Conservation (phyloP, 1,140 invertebrate genomes). For the Teleopsis dalmanni region DNA sequence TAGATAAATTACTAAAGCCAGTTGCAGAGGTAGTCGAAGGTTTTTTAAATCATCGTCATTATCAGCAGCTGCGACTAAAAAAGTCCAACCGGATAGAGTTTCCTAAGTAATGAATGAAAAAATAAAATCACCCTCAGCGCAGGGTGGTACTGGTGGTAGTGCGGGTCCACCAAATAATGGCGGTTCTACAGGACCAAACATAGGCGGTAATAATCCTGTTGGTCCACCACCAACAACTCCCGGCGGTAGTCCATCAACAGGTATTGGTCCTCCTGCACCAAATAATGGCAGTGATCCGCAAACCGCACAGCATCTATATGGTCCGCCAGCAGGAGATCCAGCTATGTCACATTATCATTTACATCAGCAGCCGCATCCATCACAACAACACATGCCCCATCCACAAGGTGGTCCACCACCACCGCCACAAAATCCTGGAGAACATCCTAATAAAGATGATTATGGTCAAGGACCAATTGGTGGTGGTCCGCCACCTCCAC, state of each 20-base stretch:
- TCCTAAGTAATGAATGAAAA: constrained; percentile 36
- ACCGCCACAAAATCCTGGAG: constrained; percentile 26
- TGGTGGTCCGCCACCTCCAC: constrained; percentile 24
- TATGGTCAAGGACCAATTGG: constrained; percentile 24
- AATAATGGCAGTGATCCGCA: constrained; percentile 34
- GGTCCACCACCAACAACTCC: background rate
- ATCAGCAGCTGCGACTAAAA: constrained; percentile 11
- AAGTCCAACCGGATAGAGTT: constrained; percentile 7
- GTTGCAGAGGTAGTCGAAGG: constrained; percentile 14
- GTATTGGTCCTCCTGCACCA: constrained; percentile 23
- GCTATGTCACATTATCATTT: constrained; percentile 32
- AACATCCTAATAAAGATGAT: constrained; percentile 26
- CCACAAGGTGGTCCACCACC: constrained; percentile 21
- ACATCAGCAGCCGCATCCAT: constrained; percentile 30
- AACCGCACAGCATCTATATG: constrained; percentile 28
- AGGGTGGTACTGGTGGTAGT: constrained; percentile 21
- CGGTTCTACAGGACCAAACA: background rate
- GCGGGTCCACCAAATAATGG: constrained; percentile 14
- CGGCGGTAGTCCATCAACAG: background rate
- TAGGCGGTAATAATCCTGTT: constrained; percentile 4
- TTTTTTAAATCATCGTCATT: constrained; percentile 8
- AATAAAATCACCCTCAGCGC: constrained; percentile 40
- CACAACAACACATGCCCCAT: constrained; percentile 28
- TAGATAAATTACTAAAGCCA: constrained; percentile 5
- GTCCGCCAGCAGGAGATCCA: constrained; percentile 29